These are phyloP conservation scores for Clarias pachynema DNA, from an alignment of 2,797 vertebrate species.

Conservation along the genomic window DNA sequence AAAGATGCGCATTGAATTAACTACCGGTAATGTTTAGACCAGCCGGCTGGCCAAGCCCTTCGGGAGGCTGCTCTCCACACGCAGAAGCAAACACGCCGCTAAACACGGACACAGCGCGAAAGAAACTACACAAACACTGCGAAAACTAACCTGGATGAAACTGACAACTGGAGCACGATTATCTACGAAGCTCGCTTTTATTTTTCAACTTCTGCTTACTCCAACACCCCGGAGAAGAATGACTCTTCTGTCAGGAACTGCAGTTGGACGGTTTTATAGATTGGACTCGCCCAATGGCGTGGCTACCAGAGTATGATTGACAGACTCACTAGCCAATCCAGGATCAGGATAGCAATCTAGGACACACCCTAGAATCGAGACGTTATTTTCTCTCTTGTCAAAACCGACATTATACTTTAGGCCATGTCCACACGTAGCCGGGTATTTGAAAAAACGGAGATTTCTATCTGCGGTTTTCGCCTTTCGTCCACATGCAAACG, in stretches of 20 bases:
- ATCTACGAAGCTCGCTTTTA: too few species aligned
- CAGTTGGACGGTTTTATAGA: slow-evolving; percentile 35
- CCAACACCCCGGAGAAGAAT: not conserved
- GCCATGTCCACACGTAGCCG: too few species aligned
- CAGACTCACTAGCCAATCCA: slow-evolving; percentile 28
- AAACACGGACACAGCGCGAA: not conserved
- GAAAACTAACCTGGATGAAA: slow-evolving; percentile 36
- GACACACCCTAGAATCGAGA: not conserved
- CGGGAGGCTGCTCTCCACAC: too few species aligned
- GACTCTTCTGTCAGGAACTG: not conserved
- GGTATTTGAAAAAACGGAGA: too few species aligned
- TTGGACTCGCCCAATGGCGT: slow-evolving; percentile 37
- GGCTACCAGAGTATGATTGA: slow-evolving; percentile 12
- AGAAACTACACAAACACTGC: not conserved
- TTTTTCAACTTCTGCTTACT: accelerated
- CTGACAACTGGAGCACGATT: not conserved
- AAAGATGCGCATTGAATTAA: not conserved
- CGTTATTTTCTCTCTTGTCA: not conserved
- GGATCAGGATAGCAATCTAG: not conserved
- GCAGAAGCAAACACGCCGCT: not conserved
- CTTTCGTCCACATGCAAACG: too few species aligned
- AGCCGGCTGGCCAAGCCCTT: slow-evolving; percentile 12
- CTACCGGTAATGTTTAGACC: not conserved
- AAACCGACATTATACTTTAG: not conserved
- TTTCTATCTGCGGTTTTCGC: too few species aligned